phyloP scores from a whole-genome alignment of 2,797 vertebrate species.

The Epinephelus awoara region DNA sequence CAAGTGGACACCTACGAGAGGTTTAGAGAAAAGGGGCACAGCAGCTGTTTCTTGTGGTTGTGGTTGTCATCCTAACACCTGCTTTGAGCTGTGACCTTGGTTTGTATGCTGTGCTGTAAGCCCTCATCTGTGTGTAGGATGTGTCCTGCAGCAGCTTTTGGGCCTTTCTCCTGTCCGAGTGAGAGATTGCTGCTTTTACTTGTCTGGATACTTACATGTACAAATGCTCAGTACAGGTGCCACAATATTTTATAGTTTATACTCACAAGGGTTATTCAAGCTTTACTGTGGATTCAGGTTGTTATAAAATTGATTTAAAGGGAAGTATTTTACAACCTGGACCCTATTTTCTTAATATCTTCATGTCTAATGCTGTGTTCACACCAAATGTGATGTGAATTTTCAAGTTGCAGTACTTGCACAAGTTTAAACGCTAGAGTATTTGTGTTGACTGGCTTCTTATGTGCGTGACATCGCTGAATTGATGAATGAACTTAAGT shows the following conservation, averaged over 20 bases:
- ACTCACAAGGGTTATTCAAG: neutral
- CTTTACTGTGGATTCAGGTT: neutral
- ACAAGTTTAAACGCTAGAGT: too few species aligned
- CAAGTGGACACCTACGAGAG: constrained; percentile 7
- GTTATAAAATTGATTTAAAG: neutral
- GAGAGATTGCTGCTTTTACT: constrained; percentile 20
- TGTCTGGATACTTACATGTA: constrained; percentile 13
- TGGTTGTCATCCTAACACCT: constrained; percentile 26
- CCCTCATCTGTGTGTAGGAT: constrained; percentile 48
- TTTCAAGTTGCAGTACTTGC: too few species aligned
- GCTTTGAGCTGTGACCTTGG: constrained; percentile 49
- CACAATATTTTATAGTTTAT: neutral
- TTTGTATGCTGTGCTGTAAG: constrained; percentile 51
- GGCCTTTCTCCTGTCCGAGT: constrained; percentile 24
- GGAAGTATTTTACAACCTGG: too few species aligned
- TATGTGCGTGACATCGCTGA: too few species aligned
- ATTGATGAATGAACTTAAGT: too few species aligned
- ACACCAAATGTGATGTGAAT: too few species aligned
- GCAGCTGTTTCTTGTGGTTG: constrained; percentile 26
- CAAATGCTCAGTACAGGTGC: neutral
- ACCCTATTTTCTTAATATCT: too few species aligned
- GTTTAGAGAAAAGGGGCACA: constrained; percentile 27
- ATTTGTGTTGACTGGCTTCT: too few species aligned
- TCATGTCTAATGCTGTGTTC: too few species aligned
- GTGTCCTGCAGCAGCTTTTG: constrained; percentile 45